These are phyloP conservation scores for Pangasianodon hypophthalmus DNA, from an alignment of 2,113 vertebrate species.

Conservation along the genomic window DNA sequence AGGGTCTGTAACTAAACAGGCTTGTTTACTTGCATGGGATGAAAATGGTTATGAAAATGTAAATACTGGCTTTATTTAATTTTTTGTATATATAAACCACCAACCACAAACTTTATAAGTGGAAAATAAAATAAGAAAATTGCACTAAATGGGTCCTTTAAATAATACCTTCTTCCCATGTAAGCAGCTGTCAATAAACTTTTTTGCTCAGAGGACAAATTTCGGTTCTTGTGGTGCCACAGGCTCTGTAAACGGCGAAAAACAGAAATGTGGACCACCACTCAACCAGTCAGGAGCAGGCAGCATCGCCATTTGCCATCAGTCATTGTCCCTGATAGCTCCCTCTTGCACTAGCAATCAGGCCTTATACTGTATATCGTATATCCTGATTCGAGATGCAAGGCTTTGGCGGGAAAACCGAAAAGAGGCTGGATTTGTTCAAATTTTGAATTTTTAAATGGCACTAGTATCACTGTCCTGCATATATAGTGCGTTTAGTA, in stretches of 20 bases:
- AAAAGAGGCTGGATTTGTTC: background rate
- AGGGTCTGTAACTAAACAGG: background rate
- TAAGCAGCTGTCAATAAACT: background rate
- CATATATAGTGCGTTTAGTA: background rate
- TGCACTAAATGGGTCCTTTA: background rate
- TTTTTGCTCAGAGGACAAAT: background rate
- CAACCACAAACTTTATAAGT: background rate
- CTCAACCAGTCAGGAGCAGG: background rate
- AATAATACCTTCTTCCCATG: background rate
- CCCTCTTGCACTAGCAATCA: background rate
- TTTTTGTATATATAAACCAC: background rate
- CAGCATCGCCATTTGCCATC: background rate
- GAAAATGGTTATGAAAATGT: background rate
- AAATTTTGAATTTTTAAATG: background rate
- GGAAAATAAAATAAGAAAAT: background rate
- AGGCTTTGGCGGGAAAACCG: background rate
- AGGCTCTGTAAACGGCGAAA: background rate
- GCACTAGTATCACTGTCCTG: background rate
- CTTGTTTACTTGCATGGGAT: background rate
- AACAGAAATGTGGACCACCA: background rate
- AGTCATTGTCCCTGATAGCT: background rate
- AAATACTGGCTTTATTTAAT: background rate
- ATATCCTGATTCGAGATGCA: background rate
- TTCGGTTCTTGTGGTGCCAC: background rate
- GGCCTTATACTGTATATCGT: background rate